Evolutionary conservation across 2,888 invertebrate genomes (phyloP).

Genomic region (Quadroppia sp.): DNA sequence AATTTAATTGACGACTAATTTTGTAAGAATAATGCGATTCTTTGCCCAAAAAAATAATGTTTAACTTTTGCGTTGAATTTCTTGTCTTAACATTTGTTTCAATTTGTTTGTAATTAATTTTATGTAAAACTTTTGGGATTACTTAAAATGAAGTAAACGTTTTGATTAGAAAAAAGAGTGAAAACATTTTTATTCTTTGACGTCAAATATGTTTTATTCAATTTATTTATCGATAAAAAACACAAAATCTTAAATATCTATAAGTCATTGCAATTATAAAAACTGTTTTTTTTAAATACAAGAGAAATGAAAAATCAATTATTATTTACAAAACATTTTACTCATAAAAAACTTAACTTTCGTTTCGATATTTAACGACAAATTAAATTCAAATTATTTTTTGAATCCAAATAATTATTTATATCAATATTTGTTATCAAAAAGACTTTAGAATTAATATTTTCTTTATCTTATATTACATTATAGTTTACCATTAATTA

Average conservation of each 20-base stretch:
- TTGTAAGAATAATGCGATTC: not conserved
- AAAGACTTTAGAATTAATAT: too few relatives aligned
- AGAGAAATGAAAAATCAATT: not conserved
- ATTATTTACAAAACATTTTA: not conserved
- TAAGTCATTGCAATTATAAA: too few relatives aligned
- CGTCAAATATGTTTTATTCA: too few relatives aligned
- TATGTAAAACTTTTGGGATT: not conserved
- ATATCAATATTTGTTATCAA: too few relatives aligned
- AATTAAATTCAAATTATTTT: too few relatives aligned
- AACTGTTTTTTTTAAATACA: too few relatives aligned
- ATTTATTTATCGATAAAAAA: too few relatives aligned
- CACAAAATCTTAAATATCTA: too few relatives aligned
- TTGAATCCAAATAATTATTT: too few relatives aligned
- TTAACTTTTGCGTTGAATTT: not conserved
- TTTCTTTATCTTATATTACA: not conserved
- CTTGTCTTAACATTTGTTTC: not conserved
- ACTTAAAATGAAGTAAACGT: not conserved
- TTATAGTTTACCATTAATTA: not conserved
- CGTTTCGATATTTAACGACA: not conserved
- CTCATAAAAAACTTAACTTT: not conserved
- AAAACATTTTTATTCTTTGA: too few relatives aligned
- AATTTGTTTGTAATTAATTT: slow-evolving; percentile 11
- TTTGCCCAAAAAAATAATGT: not conserved
- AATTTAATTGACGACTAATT: slow-evolving; percentile 20
- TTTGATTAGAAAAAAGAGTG: too few relatives aligned